Evolutionary conservation across 2,113 vertebrate genomes (phyloP).

Genomic region (Chaetodon auriga): DNA sequence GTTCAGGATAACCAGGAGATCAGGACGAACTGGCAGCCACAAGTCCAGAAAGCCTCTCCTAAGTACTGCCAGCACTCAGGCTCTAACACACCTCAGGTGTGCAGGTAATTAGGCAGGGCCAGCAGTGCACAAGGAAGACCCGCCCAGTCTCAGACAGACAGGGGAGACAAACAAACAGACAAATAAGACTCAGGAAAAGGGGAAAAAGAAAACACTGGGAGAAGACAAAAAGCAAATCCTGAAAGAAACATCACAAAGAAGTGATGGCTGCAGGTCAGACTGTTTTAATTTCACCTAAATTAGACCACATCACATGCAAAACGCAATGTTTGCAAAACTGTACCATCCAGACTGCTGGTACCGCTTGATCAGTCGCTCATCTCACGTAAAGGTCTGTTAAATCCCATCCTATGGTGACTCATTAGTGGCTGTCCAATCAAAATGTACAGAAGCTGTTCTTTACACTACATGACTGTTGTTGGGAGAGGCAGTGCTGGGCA

Average conservation of each 20-base stretch:
- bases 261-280: not conserved
- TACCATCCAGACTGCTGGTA: not conserved
- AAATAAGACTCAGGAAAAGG: too few species aligned
- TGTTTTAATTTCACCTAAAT: not conserved
- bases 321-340: not conserved
- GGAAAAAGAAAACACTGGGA: too few species aligned
- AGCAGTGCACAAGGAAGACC: too few species aligned
- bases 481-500: not conserved
- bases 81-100: too few species aligned
- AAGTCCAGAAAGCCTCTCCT: too few species aligned
- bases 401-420: not conserved
- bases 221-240: too few species aligned
- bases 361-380: not conserved
- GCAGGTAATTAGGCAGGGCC: too few species aligned
- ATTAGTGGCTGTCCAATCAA: not conserved
- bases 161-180: too few species aligned
- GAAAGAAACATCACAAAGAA: not conserved
- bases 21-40: too few species aligned
- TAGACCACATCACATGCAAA: not conserved
- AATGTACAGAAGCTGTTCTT: not conserved
- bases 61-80: too few species aligned
- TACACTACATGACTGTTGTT: not conserved
- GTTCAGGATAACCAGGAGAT: too few species aligned
- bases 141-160: too few species aligned
- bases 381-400: not conserved